A percentile compares a stretch with the other conserved stretches of the same genome.
These are phyloP conservation scores for Tragopan temminckii DNA, from an alignment of 2,797 vertebrate genomes.

Conservation along the genomic window DNA sequence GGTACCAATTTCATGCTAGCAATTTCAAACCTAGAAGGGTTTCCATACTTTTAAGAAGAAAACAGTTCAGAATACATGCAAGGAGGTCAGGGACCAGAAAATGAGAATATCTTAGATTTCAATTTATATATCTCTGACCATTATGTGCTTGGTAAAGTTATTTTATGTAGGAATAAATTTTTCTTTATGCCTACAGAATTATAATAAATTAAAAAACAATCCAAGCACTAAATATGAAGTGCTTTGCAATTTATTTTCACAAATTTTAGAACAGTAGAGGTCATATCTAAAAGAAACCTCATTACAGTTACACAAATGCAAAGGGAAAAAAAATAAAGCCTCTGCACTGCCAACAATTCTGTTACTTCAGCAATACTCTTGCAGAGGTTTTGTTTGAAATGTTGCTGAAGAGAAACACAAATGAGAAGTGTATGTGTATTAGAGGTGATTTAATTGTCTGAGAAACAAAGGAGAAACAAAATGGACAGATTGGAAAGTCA, in stretches of 20 bases:
- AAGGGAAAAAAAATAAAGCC: neutral
- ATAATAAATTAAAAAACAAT: slow-evolving; percentile 9
- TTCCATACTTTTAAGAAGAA: slow-evolving; percentile 11
- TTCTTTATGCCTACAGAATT: neutral
- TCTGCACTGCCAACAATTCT: neutral
- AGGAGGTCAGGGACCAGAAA: neutral
- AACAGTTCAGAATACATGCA: neutral
- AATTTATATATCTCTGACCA: neutral
- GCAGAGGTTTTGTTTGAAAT: neutral
- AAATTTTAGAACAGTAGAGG: neutral
- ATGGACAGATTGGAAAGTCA: neutral
- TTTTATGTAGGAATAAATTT: slow-evolving; percentile 1
- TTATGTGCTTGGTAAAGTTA: neutral
- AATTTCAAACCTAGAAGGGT: neutral
- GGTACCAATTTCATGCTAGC: neutral
- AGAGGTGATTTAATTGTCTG: neutral
- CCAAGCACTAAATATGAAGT: neutral
- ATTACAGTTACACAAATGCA: neutral
- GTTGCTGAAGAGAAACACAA: neutral
- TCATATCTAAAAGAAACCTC: neutral
- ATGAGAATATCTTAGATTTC: neutral
- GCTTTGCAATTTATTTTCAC: neutral
- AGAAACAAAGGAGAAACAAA: neutral
- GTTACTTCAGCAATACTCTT: neutral
- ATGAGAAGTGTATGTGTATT: neutral